Base-by-base conservation (phyloP, 2,797 vertebrate species). In the Schizopygopsis malacanthus region DNA sequence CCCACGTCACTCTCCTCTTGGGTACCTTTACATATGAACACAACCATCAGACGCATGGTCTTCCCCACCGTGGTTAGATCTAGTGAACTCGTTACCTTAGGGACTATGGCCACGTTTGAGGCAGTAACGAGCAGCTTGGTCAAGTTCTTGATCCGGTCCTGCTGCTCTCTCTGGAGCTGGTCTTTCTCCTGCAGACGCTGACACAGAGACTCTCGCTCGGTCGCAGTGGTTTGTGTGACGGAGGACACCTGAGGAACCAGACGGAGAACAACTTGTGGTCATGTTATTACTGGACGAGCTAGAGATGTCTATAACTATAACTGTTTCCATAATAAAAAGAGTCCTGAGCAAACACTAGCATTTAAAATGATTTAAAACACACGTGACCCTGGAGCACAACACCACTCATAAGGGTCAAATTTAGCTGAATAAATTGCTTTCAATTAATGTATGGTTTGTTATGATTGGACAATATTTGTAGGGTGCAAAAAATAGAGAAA, bases 1-100 rank as follows among this genome's bases (percentile, higher is more conserved):
- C 97, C 98, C 98, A 99, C 0, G 98, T 99, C 50, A 97, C 95
- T 90, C 98, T 95, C 88, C 98, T 94, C 89, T 96, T 97, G 76
- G 95, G 98, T 77, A 92, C 83, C 98, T 99, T 79, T n/a, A 6
- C 6, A 7, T 37, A 9, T 15, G 52, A 39, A 59, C 9, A 0
- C 22, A 75, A 10, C 20, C 11, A 50, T 65, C 12, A 83, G 43
- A 76, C 15, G 1, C 13, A 28, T 13, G 20, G 3, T 0, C 22
- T n/a, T 78, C 2, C 76, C 61, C 8, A 37, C 28, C 13, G 4
- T 2, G 4, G 28, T 1, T 15, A 2, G 72, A 45, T 25, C 61
- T 16, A 13, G 5, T n/a, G n/a, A 18, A 41, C 15, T 1, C 0
- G 12, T 65, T 88, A 95, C 95, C 91, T 90, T 94, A 1, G 89